Conservation (phyloP, 1,140 invertebrate species). For the Oryctes rhinoceros region DNA sequence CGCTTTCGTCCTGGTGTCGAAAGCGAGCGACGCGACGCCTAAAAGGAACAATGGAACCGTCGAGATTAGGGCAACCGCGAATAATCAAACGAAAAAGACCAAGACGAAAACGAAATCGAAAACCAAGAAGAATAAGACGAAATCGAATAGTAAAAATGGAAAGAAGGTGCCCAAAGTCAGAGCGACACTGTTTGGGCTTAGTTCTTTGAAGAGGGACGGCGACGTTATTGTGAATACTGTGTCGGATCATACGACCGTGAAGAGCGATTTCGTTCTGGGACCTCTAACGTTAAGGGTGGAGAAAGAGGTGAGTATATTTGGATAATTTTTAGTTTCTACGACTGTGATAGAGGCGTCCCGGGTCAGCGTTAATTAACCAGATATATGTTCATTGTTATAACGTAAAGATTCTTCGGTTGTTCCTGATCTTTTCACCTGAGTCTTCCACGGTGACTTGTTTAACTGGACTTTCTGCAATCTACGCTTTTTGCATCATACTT, state of each 20-base stretch:
- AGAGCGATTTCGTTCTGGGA: slow-evolving; percentile 80
- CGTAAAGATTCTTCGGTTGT: too few species aligned
- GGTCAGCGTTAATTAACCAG: too few species aligned
- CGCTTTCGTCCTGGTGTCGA: slow-evolving; percentile 57
- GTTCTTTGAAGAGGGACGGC: slow-evolving; percentile 76
- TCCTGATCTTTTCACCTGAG: too few species aligned
- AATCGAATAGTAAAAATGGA: slow-evolving; percentile 54
- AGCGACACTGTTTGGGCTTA: slow-evolving; percentile 80
- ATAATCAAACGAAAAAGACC: slow-evolving; percentile 44
- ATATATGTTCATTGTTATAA: too few species aligned
- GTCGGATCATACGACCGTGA: slow-evolving; percentile 80
- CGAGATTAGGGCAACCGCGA: slow-evolving; percentile 37
- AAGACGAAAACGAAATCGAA: slow-evolving; percentile 45
- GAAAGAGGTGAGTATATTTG: slow-evolving; percentile 68
- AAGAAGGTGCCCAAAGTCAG: slow-evolving; percentile 71
- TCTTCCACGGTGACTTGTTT: too few species aligned
- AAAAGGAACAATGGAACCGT: slow-evolving; percentile 29
- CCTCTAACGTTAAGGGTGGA: slow-evolving; percentile 81
- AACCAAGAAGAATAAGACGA: slow-evolving; percentile 59
- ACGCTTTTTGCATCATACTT: too few species aligned
- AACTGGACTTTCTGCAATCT: too few species aligned
- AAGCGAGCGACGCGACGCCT: slow-evolving; percentile 40
- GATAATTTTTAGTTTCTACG: neutral
- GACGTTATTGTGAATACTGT: slow-evolving; percentile 82
- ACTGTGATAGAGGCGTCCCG: too few species aligned